Conservation (phyloP, 2,888 invertebrate genomes). For the Euzetes globulus region DNA sequence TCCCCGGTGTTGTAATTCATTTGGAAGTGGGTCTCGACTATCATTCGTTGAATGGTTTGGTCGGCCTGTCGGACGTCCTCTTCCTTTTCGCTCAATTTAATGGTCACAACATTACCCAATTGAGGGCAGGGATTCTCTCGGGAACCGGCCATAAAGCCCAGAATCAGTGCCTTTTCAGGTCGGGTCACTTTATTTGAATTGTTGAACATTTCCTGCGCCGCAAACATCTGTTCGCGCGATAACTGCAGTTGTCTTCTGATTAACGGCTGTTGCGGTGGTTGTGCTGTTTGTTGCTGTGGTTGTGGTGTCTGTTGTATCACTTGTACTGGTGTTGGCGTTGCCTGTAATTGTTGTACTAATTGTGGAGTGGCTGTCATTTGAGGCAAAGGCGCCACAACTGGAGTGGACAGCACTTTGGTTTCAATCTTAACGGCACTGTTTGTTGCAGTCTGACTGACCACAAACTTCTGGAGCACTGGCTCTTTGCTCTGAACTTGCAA, state of each 20-base stretch:
- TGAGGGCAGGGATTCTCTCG: constrained; percentile 96
- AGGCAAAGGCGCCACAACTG: no score
- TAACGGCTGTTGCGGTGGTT: constrained; percentile 52
- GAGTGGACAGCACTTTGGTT: not conserved
- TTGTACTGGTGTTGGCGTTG: not conserved
- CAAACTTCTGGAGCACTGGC: constrained; percentile 12
- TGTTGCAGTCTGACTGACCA: not conserved
- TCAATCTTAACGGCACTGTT: not conserved
- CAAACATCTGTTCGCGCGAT: constrained; percentile 88
- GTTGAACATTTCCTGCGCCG: constrained; percentile 95
- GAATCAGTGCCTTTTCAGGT: constrained; percentile 91
- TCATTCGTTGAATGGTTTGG: constrained; percentile 66
- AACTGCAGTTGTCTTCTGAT: constrained; percentile 91
- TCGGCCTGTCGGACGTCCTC: constrained; percentile 80
- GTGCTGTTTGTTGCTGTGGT: constrained; percentile 40
- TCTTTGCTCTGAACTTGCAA: constrained; percentile 31
- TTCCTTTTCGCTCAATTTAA: constrained; percentile 83
- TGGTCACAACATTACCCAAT: constrained; percentile 89
- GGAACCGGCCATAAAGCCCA: constrained; percentile 98
- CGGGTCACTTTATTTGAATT: constrained; percentile 91
- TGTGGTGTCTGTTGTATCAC: constrained; percentile 8
- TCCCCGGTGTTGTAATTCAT: constrained; percentile 97
- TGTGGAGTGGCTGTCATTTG: not conserved
- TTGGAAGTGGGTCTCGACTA: constrained; percentile 92
- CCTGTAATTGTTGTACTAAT: constrained; percentile 7